Conservation (phyloP, 2,888 invertebrate species). For the Synanthedon andrenaeformis region DNA sequence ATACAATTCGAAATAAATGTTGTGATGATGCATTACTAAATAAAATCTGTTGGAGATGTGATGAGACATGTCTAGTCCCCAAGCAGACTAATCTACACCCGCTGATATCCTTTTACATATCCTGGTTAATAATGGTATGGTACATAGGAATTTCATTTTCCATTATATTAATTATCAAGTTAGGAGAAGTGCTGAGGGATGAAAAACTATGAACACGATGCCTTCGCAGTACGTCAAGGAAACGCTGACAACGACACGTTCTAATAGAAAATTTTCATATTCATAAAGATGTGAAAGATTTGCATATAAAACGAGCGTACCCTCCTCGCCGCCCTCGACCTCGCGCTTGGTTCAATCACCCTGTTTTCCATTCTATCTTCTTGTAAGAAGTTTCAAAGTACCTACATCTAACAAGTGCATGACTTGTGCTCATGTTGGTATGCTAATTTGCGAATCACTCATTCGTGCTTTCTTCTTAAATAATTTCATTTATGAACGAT, state of each 20-base stretch:
- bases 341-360: slow-evolving; percentile 39
- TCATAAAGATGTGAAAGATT: slow-evolving; percentile 66
- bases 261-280: slow-evolving; percentile 71
- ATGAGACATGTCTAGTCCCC: too few relatives aligned
- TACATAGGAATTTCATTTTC: too few relatives aligned
- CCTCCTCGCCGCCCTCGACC: slow-evolving; percentile 32
- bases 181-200: slow-evolving; percentile 32
- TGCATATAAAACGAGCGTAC: slow-evolving; percentile 69
- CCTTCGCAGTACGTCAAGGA: slow-evolving; percentile 45
- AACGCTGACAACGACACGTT: slow-evolving; percentile 64
- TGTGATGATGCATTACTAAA: too few relatives aligned
- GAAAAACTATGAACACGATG: slow-evolving; percentile 36
- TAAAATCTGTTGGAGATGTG: too few relatives aligned
- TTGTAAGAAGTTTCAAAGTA: slow-evolving; percentile 40
- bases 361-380: slow-evolving; percentile 48
- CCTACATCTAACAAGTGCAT: slow-evolving; percentile 24
- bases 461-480: too few relatives aligned
- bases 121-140: too few relatives aligned
- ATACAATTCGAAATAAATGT: too few relatives aligned
- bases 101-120: too few relatives aligned
- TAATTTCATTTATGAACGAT: too few relatives aligned
- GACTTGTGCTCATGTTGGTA: not conserved
- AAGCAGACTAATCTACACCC: too few relatives aligned
- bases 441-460: not conserved
- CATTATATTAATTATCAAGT: too few relatives aligned